Base-by-base conservation (phyloP, 1,140 invertebrate genomes). In the Trypoxylus dichotomus region DNA sequence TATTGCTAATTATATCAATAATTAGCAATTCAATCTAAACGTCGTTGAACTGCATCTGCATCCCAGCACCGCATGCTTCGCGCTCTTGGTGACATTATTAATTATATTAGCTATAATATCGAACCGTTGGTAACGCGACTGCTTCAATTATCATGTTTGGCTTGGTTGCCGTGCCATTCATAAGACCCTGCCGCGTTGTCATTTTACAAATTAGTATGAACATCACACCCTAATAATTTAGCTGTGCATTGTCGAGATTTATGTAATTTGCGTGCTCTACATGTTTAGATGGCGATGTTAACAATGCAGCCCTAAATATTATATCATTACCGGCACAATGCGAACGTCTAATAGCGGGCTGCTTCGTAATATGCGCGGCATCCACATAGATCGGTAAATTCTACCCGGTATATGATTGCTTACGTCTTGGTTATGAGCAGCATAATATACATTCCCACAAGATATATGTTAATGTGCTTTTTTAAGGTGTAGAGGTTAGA, bases 181-280 rank as follows among this genome's bases (percentile, higher is more conserved):
- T n/a, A 15, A 19, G 19, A n/a, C 15, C 47, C 47, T 19, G 5
- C 15, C 47, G n/a, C 47, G 47, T 54, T 19, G 47, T 54, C 15
- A 54, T 54, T 54, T 54, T 54, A 54, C 47, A 54, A 54, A 54
- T 54, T 54, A 54, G 47, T 54, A 54, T 54, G 47, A 54, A 54
- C 47, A 19, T 54, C 19, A n/a, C 2, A 3, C 2, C 47, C 47
- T 19, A 54, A 19, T 54, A 54, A 54, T 54, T 54, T 54, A 54
- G 47, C 15, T 54, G 19, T 54, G 47, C 19, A 54, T 54, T 54
- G 47, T 54, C 19, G 47, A 54, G 47, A 54, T 54, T 54, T 54
- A 54, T 54, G 47, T 54, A 19, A 54, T 54, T 19, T 54, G 19
- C 47, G 47, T 54, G 47, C 47, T 54, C 15, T 54, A 19, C 47